These are phyloP conservation scores for Probaryconus sp. DNA, from an alignment of 1,140 invertebrate species.

Conservation along the genomic window DNA sequence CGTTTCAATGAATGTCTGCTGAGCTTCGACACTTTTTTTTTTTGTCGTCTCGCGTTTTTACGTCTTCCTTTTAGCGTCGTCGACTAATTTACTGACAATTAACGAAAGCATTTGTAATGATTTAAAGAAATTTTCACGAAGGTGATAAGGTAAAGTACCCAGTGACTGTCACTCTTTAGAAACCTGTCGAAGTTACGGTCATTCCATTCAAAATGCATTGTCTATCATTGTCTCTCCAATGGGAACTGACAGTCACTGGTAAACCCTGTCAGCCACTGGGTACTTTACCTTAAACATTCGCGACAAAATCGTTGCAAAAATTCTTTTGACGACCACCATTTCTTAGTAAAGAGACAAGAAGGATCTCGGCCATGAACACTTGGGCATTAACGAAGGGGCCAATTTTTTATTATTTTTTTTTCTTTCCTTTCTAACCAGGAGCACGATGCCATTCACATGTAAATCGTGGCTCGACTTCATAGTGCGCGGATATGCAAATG, in stretches of 20 bases:
- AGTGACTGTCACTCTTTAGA: no score
- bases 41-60: background rate
- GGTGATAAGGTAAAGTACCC: no score
- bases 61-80: no score
- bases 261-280: no score
- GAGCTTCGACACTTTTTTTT: background rate
- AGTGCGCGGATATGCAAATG: constrained; percentile 74
- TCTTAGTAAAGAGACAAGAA: constrained; percentile 38
- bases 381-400: constrained; percentile 65
- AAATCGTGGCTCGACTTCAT: constrained; percentile 66
- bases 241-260: no score
- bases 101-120: no score
- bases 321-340: constrained; percentile 51
- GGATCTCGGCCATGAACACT: constrained; percentile 62
- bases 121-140: no score
- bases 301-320: constrained; percentile 32
- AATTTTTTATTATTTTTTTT: constrained; percentile 47
- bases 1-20: constrained; percentile 34
- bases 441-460: constrained; percentile 70
- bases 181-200: no score
- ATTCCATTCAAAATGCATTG: no score
- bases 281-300: no score
- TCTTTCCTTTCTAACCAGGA: constrained; percentile 4
- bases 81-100: no score
- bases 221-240: no score